Base-by-base conservation (phyloP, 2,888 invertebrate genomes). In the Scotopteryx bipunctaria region DNA sequence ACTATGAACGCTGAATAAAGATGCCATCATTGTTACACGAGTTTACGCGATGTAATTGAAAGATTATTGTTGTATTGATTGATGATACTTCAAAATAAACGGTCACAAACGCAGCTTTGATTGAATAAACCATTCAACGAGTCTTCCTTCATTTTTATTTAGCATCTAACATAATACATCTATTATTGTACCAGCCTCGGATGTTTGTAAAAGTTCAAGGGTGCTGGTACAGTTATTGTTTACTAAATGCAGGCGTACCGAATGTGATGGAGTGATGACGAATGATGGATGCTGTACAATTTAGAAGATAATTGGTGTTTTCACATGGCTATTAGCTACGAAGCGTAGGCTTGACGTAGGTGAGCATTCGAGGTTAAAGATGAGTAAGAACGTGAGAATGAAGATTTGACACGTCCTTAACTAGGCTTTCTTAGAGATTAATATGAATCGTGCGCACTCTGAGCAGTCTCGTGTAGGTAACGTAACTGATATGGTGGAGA, bases 161-260 rank as follows among this genome's bases (percentile, higher is more conserved):
- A 69, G 64, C 61, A 61, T 66, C 59, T 56, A 56, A 59, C 64
- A 73, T 72, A 76, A 77, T 73, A 73, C 67, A 71, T 57, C 66
- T 66, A 74, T 79, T 75, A 78, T 69, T 58, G 57, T 45, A 29
- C 35, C 65, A 74, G 69, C 83, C 81, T 83, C 75, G 78, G 60
- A 61, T 63, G 55, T 61, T 70, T 67, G 61, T 45, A 23, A 83
- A 80, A 84, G 83, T 83, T 83, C 86, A 87, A 85, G 86, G 85
- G 67, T 64, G 61, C 16, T 62, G 56, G 63, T 69, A 56, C 57
- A 62, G 62, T 76, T 66, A 81, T 84, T 84, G 81, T 85, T 81
- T 74, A 76, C 71, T 59, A 69, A 76, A 70, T 59, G 59, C 61
- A 45, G 52, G 47, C 57, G 53, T 55, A n/a, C 19, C 38, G 27